Evolutionary conservation across 2,113 vertebrate genomes (phyloP).

Genomic region (Todiramphus saurophagus): DNA sequence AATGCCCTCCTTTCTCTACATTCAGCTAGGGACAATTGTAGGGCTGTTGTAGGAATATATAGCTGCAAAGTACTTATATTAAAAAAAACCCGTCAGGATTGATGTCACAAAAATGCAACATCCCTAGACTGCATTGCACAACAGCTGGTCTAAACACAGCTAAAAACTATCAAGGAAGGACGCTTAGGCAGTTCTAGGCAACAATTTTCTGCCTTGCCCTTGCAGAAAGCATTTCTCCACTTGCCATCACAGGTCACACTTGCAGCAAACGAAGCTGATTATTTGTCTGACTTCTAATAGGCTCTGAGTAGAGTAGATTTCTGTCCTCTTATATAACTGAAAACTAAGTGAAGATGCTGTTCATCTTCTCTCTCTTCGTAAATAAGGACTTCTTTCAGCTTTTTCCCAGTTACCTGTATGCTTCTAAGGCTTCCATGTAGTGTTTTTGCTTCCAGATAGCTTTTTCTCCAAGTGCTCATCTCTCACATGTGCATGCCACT

Average conservation of each 20-base stretch:
- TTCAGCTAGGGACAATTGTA: neutral
- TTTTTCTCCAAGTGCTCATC: neutral
- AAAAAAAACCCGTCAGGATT: neutral
- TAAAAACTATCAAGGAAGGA: neutral
- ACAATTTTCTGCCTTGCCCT: neutral
- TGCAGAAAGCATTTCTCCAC: neutral
- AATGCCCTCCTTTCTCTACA: rapidly evolving
- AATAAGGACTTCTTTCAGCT: neutral
- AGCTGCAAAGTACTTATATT: neutral
- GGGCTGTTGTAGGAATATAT: rapidly evolving
- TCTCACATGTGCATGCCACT: neutral
- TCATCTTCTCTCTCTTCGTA: neutral
- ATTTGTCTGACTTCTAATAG: neutral
- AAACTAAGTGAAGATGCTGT: neutral
- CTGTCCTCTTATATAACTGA: neutral
- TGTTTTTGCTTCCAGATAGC: neutral
- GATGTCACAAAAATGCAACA: neutral
- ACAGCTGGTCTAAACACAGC: neutral
- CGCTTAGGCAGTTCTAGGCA: neutral
- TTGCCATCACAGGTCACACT: neutral
- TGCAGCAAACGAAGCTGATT: neutral
- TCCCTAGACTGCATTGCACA: rapidly evolving
- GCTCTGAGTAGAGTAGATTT: neutral
- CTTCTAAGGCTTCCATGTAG: neutral
- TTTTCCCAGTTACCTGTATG: neutral